Conservation (phyloP, 2,113 vertebrate genomes). For the Boleophthalmus pectinirostris region DNA sequence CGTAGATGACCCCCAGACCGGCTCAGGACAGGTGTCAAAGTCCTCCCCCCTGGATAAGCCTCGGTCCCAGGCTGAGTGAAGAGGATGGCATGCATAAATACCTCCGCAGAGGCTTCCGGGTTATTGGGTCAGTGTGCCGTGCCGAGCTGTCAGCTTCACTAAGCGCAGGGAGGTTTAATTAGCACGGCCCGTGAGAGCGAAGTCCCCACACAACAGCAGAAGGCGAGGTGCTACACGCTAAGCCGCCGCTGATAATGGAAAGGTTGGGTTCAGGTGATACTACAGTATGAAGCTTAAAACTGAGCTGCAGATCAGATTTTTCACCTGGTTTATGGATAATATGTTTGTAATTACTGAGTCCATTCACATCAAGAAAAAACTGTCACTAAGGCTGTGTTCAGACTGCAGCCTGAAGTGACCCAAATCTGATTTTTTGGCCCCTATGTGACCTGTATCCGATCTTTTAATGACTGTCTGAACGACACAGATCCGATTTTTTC, state of each 20-base stretch:
- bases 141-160: conserved; percentile 64
- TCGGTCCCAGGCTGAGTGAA: conserved; percentile 22
- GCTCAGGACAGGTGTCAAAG: conserved; percentile 70
- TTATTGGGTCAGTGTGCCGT: conserved; percentile 55
- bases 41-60: conserved; percentile 34
- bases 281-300: too few relatives aligned
- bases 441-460: too few relatives aligned
- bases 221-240: conserved; percentile 24
- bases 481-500: too few relatives aligned
- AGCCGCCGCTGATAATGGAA: conserved; percentile 41
- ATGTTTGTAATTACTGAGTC: neutral
- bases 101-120: conserved; percentile 54
- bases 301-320: too few relatives aligned
- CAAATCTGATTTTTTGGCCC: too few relatives aligned
- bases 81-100: conserved; percentile 24
- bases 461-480: too few relatives aligned
- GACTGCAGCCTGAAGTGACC: too few relatives aligned
- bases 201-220: conserved; percentile 28
- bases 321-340: neutral
- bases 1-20: conserved; percentile 57
- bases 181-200: conserved; percentile 39
- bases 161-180: conserved; percentile 73
- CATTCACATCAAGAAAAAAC: neutral
- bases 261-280: neutral
- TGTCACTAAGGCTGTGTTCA: too few relatives aligned